Base-by-base conservation (phyloP, 2,888 invertebrate species). In the Sisyra terminalis region DNA sequence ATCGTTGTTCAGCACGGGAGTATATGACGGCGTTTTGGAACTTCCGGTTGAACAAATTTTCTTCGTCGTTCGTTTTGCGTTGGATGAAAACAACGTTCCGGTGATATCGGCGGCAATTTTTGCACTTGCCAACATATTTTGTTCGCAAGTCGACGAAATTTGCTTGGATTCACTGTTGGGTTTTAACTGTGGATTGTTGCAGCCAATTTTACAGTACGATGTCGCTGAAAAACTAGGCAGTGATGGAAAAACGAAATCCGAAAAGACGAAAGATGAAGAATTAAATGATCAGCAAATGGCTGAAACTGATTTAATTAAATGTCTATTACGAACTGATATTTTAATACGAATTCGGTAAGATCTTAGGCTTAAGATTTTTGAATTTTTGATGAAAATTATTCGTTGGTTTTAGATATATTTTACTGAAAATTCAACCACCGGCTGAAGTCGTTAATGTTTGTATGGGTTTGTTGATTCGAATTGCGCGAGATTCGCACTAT, bases 221-320 rank as follows among this genome's bases (percentile, higher is more conserved):
- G 51, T 57, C 44, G 50, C 54, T 32, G 47, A 54, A 39, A 50
- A 51, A 37, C 11, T 11, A 10, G 11, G 14, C 16, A 15, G 6
- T 7, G 50, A 50, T 37, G 11, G 14, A 1, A 29, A 40, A 40
- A 24, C 24, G 5, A 5, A 3, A 5, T 16, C n/a, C 29, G 15
- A 10, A 29, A 24, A 38, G 10, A 16, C 11, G 15, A 16, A 43
- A 29, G 29, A 43, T n/a, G 57, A 62, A 0, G 60, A 60, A 8
- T 68, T 88, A 49, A 87, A 86, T 55, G 93, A 94, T 63, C 82
- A 82, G 54, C 85, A 92, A 59, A 61, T 93, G 42, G 78, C 84
- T 7, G 86, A 88, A 65, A 71, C 78, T 24, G 89, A 93, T 66
- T 64, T 92, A 3, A 69, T 89, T 31, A 70, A 77, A 50, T 79